A percentile compares a stretch with the other conserved stretches of the same genome.
These are phyloP conservation scores for Heptranchias perlo DNA, from an alignment of 2,113 vertebrate genomes.

Conservation along the genomic window DNA sequence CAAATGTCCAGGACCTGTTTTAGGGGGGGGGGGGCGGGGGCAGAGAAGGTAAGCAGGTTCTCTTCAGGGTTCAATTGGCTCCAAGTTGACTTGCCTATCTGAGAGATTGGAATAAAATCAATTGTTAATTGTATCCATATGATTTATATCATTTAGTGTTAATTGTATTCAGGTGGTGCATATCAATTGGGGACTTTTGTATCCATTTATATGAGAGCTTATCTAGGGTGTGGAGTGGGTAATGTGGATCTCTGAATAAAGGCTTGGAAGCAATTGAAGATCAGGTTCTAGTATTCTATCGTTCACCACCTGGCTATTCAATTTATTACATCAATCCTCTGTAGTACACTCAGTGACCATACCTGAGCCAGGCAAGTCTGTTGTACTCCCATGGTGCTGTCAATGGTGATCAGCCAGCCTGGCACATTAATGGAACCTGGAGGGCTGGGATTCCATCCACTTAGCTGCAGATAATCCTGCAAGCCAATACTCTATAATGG, in stretches of 20 bases:
- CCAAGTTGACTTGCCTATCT: not conserved
- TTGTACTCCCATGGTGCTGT: not conserved
- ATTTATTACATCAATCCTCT: too few species aligned
- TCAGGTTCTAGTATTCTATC: too few species aligned
- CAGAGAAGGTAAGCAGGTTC: not conserved
- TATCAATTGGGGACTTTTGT: too few species aligned
- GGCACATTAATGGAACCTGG: not conserved
- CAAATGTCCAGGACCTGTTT: not conserved
- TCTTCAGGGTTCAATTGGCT: not conserved
- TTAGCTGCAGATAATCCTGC: not conserved
- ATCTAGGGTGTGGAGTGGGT: too few species aligned
- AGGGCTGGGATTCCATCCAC: not conserved
- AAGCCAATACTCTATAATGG: not conserved
- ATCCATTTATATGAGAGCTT: too few species aligned
- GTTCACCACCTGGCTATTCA: too few species aligned
- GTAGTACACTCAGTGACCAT: not conserved
- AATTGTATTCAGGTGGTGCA: too few species aligned
- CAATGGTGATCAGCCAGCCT: not conserved
- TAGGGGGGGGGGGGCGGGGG: not conserved
- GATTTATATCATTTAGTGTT: too few species aligned
- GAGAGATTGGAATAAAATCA: not conserved
- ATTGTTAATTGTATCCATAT: too few species aligned
- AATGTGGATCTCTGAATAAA: too few species aligned
- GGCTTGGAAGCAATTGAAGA: too few species aligned
- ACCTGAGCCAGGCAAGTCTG: not conserved